A percentile compares a stretch with the other conserved stretches of the same genome.
Evolutionary conservation across 2,113 vertebrate genomes (phyloP).

Genomic region (Cheilinus undulatus): DNA sequence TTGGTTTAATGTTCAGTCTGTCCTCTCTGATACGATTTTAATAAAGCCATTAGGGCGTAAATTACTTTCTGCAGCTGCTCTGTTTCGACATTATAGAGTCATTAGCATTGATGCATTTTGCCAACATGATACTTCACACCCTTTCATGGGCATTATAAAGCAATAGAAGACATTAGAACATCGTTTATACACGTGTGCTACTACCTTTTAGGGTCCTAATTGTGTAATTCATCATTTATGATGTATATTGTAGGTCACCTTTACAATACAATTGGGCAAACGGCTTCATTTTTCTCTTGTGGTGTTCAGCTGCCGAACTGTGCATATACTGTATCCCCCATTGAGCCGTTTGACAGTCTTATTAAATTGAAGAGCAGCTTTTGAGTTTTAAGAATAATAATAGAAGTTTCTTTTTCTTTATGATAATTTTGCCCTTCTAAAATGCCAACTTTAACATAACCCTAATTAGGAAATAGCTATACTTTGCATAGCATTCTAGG

Average conservation of each 20-base stretch:
- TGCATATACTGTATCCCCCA: slow-evolving; percentile 7
- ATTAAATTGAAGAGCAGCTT: slow-evolving; percentile 16
- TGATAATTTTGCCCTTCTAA: slow-evolving; percentile 33
- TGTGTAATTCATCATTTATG: slow-evolving; percentile 38
- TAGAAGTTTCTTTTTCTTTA: slow-evolving; percentile 12
- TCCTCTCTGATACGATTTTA: slow-evolving; percentile 76
- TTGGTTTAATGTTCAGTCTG: slow-evolving; percentile 71
- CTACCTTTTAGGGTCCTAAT: slow-evolving; percentile 41
- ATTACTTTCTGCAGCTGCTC: slow-evolving; percentile 76
- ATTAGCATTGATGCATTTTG: slow-evolving; percentile 73
- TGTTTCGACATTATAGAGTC: slow-evolving; percentile 62
- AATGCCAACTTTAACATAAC: slow-evolving; percentile 17
- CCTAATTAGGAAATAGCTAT: not conserved
- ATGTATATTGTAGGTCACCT: slow-evolving; percentile 63
- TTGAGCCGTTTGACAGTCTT: slow-evolving; percentile 1
- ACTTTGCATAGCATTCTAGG: not conserved
- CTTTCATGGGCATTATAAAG: slow-evolving; percentile 60
- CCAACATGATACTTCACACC: slow-evolving; percentile 67
- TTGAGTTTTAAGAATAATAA: slow-evolving; percentile 24
- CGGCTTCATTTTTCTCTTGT: slow-evolving; percentile 17
- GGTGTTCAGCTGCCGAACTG: slow-evolving; percentile 12
- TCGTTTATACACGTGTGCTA: slow-evolving; percentile 54
- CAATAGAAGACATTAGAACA: slow-evolving; percentile 56
- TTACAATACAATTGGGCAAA: slow-evolving; percentile 38
- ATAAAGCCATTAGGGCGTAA: slow-evolving; percentile 75